Percentiles rank a stretch among this genome's conserved stretches.
Evolutionary conservation across 2,888 invertebrate genomes (phyloP).

Genomic region (Hydroisotoma schaefferi): DNA sequence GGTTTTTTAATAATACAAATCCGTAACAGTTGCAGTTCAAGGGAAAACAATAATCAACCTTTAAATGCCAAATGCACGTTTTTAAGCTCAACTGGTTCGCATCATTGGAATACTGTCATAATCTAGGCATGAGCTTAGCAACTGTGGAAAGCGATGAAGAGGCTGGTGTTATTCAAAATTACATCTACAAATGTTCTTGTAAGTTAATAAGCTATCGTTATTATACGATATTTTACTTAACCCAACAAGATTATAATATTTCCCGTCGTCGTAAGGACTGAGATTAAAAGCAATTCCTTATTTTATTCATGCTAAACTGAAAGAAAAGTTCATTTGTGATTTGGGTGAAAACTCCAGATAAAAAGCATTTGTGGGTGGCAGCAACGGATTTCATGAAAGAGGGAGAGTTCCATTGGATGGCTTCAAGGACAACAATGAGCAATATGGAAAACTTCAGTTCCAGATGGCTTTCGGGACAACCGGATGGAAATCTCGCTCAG

Average conservation of each 20-base stretch:
- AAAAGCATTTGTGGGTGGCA: slow-evolving; percentile 36
- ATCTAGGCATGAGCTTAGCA: slow-evolving; percentile 30
- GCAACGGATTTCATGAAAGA: slow-evolving; percentile 35
- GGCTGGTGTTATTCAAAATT: slow-evolving; percentile 21
- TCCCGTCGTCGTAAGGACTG: too few relatives aligned
- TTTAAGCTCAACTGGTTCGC: slow-evolving; percentile 35
- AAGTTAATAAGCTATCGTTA: neutral
- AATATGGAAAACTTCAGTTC: slow-evolving; percentile 9
- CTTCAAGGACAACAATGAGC: slow-evolving; percentile 6
- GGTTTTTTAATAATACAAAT: neutral
- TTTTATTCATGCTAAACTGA: too few relatives aligned
- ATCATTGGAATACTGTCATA: slow-evolving; percentile 35
- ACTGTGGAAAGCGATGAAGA: slow-evolving; percentile 22
- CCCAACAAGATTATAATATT: too few relatives aligned
- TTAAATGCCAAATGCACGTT: neutral
- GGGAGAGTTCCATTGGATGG: slow-evolving; percentile 33
- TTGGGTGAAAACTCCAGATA: too few relatives aligned
- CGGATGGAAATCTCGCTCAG: slow-evolving; percentile 32
- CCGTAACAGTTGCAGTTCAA: neutral
- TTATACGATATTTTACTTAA: neutral
- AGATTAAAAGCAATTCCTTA: too few relatives aligned
- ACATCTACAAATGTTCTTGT: slow-evolving; percentile 23
- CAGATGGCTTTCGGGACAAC: slow-evolving; percentile 32
- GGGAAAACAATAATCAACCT: neutral
- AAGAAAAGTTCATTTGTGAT: too few relatives aligned